A percentile compares a stretch with the other conserved stretches of the same genome.
Evolutionary conservation across 2,113 vertebrate species (phyloP).

Genomic region (Cyrtonyx montezumae): DNA sequence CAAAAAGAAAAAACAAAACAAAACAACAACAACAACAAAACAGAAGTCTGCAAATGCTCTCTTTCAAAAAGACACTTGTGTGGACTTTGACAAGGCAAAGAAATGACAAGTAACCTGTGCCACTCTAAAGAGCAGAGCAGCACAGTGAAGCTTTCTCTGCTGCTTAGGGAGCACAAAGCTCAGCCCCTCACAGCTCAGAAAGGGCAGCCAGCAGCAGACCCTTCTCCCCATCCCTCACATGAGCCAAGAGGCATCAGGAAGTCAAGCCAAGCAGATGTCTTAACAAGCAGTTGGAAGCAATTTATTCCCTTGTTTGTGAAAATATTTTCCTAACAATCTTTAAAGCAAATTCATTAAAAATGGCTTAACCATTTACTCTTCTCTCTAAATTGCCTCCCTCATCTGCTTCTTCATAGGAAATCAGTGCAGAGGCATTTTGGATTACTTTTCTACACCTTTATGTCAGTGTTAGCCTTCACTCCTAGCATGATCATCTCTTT

Average conservation of each 20-base stretch:
- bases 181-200: background rate
- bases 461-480: background rate
- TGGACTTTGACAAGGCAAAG: background rate
- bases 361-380: background rate
- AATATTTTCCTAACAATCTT: slow-evolving; percentile 3
- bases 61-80: background rate
- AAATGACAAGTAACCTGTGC: background rate
- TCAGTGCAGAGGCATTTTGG: background rate
- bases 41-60: slow-evolving; percentile 12
- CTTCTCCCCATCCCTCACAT: background rate
- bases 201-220: background rate
- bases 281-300: background rate
- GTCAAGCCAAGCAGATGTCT: background rate
- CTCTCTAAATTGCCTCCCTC: background rate
- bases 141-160: background rate
- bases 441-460: background rate
- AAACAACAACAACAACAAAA: background rate
- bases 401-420: background rate
- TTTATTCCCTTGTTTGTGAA: slow-evolving; percentile 5
- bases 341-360: slow-evolving; percentile 41
- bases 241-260: background rate
- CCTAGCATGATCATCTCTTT: background rate
- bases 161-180: background rate
- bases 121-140: background rate
- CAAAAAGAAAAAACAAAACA: background rate